These are phyloP conservation scores for Lasius fuliginosus DNA, from an alignment of 2,888 invertebrate species.

Conservation along the genomic window DNA sequence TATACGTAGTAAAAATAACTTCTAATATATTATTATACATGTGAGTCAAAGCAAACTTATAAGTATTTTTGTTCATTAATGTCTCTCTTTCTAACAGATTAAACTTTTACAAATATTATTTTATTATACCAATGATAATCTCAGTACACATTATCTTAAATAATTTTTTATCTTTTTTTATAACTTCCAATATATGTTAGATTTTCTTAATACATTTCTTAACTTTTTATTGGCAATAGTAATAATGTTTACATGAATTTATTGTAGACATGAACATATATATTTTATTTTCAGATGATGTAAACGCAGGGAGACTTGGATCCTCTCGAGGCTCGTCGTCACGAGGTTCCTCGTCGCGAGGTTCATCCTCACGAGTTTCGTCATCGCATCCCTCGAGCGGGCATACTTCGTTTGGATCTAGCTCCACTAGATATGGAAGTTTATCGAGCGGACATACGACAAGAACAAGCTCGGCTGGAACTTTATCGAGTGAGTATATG, in stretches of 20 bases:
- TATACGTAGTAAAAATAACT: constrained; percentile 9
- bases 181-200: background rate
- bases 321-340: background rate
- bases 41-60: background rate
- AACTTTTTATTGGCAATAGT: background rate
- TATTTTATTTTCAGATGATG: constrained; percentile 14
- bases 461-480: background rate
- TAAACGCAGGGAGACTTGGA: background rate
- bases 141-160: background rate
- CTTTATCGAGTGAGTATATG: constrained; percentile 1
- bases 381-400: background rate
- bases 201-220: background rate
- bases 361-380: background rate
- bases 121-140: background rate
- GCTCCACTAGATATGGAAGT: background rate
- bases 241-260: background rate
- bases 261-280: background rate
- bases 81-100: background rate
- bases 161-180: background rate
- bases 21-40: background rate
- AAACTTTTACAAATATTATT: constrained; percentile 1
- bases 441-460: background rate
- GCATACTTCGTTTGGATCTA: background rate
- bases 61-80: background rate
- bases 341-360: background rate